Conservation (phyloP, 2,797 vertebrate genomes). For the Intellagama lesueurii region DNA sequence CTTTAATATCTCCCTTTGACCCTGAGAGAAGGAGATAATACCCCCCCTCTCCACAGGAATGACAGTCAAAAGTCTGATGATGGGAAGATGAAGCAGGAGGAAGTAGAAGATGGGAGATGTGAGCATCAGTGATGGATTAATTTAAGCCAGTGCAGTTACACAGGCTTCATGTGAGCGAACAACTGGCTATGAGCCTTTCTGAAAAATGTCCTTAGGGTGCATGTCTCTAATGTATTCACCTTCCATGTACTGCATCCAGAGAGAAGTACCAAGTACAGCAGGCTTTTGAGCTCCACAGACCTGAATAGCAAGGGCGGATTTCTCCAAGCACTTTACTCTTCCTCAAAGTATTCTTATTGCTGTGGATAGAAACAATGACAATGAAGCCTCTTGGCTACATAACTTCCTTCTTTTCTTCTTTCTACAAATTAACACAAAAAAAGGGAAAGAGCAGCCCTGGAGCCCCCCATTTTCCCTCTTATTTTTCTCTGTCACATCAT, state of each 20-base stretch:
- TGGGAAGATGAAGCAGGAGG: neutral
- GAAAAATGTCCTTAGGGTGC: neutral
- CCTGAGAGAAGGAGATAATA: neutral
- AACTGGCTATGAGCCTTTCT: constrained; percentile 15
- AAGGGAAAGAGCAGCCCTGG: constrained; percentile 71
- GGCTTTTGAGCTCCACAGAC: constrained; percentile 23
- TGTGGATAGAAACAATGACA: constrained; percentile 61
- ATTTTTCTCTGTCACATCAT: constrained; percentile 85
- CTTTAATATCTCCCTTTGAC: neutral
- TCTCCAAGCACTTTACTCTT: constrained; percentile 50
- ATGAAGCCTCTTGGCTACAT: constrained; percentile 65
- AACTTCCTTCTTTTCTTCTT: constrained; percentile 62
- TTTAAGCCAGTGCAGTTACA: neutral
- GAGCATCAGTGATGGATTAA: neutral
- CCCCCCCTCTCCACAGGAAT: neutral
- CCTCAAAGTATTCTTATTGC: constrained; percentile 65
- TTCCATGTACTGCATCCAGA: neutral
- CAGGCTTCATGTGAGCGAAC: neutral
- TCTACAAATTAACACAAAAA: constrained; percentile 65
- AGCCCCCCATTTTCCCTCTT: constrained; percentile 75
- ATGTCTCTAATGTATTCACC: fast-evolving
- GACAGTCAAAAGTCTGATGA: neutral
- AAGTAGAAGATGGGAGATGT: neutral
- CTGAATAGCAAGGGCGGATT: neutral
- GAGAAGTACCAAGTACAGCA: constrained; percentile 1